A percentile compares a stretch with the other conserved stretches of the same genome.
Evolutionary conservation across 1,140 invertebrate species (phyloP).

Genomic region (Leptinotarsa lineolata): DNA sequence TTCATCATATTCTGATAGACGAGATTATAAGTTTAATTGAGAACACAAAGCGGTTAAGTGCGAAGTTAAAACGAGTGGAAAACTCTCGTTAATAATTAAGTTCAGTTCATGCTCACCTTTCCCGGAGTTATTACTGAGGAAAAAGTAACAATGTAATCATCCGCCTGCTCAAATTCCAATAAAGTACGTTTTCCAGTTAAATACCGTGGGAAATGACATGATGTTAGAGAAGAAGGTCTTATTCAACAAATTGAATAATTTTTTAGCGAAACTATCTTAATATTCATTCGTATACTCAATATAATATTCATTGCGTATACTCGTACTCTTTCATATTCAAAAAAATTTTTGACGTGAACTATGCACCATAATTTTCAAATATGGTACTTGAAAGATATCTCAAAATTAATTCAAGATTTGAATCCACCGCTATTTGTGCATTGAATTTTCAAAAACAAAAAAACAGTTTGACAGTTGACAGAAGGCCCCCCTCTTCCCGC

Average conservation of each 20-base stretch:
- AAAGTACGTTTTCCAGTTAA: background rate
- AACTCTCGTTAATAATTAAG: background rate
- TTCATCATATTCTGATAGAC: background rate
- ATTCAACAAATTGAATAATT: background rate
- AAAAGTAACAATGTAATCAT: background rate
- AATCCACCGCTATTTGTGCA: no score
- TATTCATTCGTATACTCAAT: background rate
- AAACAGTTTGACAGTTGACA: no score
- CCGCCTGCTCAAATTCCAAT: background rate
- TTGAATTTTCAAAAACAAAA: no score
- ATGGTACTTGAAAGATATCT: no score
- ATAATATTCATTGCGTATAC: background rate
- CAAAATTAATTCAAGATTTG: no score
- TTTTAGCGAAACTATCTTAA: background rate
- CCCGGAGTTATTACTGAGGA: background rate
- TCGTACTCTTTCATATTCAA: background rate
- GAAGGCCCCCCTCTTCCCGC: no score
- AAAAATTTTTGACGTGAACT: no score
- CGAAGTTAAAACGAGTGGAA: background rate
- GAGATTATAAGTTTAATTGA: conserved; percentile 9
- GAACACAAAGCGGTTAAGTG: background rate
- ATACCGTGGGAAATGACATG: background rate
- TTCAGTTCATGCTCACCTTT: background rate
- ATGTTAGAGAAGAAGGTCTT: background rate
- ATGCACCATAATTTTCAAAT: no score